Conservation (phyloP, 2,113 vertebrate genomes). For the Embiotoca jacksoni region DNA sequence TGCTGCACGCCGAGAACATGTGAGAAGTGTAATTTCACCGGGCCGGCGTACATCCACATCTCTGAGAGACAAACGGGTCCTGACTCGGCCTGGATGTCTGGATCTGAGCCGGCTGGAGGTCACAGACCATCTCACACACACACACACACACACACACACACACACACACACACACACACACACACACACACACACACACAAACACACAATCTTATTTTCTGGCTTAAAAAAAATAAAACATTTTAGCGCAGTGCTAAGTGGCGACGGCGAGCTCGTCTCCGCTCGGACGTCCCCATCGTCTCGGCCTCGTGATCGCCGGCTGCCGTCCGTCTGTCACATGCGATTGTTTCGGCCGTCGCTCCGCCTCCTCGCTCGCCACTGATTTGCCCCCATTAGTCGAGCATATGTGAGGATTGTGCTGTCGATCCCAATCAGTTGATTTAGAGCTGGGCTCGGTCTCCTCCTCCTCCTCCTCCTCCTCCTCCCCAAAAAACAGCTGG, state of each 20-base stretch:
- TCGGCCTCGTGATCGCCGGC: no score
- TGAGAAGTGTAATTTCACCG: slow-evolving; percentile 29
- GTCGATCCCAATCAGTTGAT: slow-evolving; percentile 58
- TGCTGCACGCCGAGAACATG: slow-evolving; percentile 8
- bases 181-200: no score
- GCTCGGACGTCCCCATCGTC: neutral
- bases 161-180: neutral
- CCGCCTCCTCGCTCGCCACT: slow-evolving; percentile 16
- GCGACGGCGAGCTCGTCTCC: neutral
- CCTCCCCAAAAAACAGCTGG: neutral
- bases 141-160: no score
- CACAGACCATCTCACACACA: no score
- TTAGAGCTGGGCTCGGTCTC: slow-evolving; percentile 43
- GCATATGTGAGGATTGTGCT: slow-evolving; percentile 64
- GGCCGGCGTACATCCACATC: neutral
- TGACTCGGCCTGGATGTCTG: slow-evolving; percentile 29
- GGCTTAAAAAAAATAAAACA: slow-evolving; percentile 33
- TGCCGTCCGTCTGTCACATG: no score
- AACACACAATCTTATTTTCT: slow-evolving; percentile 25
- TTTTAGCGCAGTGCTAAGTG: slow-evolving; percentile 27
- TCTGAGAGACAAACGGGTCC: slow-evolving; percentile 34
- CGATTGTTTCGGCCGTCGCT: no score
- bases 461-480: neutral
- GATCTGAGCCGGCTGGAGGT: neutral
- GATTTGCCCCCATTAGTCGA: slow-evolving; percentile 57